Percentiles rank a stretch among this genome's conserved stretches.
These are phyloP conservation scores for Callorhinus ursinus DNA, from an alignment of 2,113 vertebrate genomes.

Conservation along the genomic window DNA sequence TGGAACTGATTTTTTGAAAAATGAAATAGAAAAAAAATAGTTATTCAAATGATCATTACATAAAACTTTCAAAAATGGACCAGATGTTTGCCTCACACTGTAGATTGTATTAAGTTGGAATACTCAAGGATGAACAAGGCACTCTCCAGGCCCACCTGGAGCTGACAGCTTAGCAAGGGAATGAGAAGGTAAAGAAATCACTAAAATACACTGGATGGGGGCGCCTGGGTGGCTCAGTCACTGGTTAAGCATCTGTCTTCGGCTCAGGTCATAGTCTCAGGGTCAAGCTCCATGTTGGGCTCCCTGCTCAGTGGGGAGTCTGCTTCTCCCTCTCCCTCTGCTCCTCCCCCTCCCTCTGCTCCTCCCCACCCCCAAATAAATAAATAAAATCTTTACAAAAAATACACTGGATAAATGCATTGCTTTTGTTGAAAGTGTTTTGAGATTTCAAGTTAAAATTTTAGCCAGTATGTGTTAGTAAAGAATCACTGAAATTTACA, in stretches of 20 bases:
- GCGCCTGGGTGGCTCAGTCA: not conserved
- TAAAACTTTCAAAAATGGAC: not conserved
- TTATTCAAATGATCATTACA: not conserved
- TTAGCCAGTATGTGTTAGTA: not conserved
- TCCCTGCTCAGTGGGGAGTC: not conserved
- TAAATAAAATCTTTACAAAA: not conserved
- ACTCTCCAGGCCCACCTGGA: not conserved
- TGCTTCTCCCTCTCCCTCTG: not conserved
- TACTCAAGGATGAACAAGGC: not conserved
- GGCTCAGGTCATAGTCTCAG: not conserved
- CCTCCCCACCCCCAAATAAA: not conserved
- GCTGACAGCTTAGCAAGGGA: not conserved
- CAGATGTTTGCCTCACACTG: not conserved
- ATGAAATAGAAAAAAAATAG: not conserved
- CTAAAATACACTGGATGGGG: not conserved
- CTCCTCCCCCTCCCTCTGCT: not conserved
- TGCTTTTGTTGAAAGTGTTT: conserved; percentile 42
- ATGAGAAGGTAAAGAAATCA: not conserved
- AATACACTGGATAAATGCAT: not conserved
- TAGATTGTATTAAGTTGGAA: not conserved
- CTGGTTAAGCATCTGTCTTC: not conserved
- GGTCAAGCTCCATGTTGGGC: not conserved
- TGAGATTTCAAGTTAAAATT: conserved; percentile 41
- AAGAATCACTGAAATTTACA: not conserved
- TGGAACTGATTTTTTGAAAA: not conserved